A percentile compares a stretch with the other conserved stretches of the same genome.
Evolutionary conservation across 2,797 vertebrate genomes (phyloP).

Genomic region (Hoplostethus atlanticus): DNA sequence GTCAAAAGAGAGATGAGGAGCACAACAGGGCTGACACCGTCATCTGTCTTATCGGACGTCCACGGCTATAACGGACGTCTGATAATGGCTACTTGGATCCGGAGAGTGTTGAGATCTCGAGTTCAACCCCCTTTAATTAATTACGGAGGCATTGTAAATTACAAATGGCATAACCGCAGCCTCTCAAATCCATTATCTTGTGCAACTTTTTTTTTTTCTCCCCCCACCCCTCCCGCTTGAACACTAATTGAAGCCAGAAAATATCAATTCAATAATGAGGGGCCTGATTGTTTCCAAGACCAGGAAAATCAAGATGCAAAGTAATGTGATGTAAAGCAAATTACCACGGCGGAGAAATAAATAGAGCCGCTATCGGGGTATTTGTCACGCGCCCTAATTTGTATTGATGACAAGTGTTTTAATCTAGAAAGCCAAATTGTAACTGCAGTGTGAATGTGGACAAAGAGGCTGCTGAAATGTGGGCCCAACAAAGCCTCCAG

Average conservation of each 20-base stretch:
- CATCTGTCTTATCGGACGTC: constrained; percentile 55
- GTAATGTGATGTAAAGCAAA: constrained; percentile 56
- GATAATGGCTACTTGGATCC: constrained; percentile 31
- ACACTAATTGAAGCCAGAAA: constrained; percentile 73
- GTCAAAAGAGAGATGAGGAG: constrained; percentile 53
- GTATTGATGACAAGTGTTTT: constrained; percentile 48
- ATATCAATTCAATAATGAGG: constrained; percentile 75
- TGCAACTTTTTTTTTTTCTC: constrained; percentile 43
- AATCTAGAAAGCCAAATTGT: constrained; percentile 36
- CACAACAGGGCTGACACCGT: constrained; percentile 34
- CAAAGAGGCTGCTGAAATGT: constrained; percentile 28
- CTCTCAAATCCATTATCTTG: constrained; percentile 68
- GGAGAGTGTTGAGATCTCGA: constrained; percentile 36
- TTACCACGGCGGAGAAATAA: constrained; percentile 63
- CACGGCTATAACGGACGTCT: constrained; percentile 26
- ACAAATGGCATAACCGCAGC: constrained; percentile 64
- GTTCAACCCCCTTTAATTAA: constrained; percentile 64
- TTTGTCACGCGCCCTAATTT: constrained; percentile 55
- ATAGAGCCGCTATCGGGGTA: constrained; percentile 46
- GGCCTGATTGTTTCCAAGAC: constrained; percentile 67
- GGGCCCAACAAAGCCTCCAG: constrained; percentile 19
- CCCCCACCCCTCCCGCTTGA: constrained; percentile 2
- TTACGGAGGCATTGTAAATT: constrained; percentile 64
- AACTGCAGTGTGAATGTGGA: constrained; percentile 31
- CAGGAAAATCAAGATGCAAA: constrained; percentile 55